phyloP scores from a whole-genome alignment of 2,888 invertebrate genomes.

The Meiosimyza decipiens region DNA sequence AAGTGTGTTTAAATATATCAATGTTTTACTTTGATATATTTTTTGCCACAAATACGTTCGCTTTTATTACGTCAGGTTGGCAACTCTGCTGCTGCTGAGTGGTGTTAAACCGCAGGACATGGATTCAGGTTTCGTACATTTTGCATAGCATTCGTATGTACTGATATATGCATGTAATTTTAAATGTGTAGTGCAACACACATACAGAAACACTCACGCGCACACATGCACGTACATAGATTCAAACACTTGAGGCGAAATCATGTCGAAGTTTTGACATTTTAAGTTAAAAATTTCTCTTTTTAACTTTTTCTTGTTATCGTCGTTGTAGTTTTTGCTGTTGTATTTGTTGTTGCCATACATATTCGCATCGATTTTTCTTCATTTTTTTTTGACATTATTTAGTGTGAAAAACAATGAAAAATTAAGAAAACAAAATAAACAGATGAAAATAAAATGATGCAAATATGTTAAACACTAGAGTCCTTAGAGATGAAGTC shows the following conservation, averaged over 20 bases:
- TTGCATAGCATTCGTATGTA: constrained; percentile 32
- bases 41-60: background rate
- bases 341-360: background rate
- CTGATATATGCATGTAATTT: constrained; percentile 38
- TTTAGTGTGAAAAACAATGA: too few relatives aligned
- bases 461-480: constrained; percentile 4
- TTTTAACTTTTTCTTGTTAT: background rate
- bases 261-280: constrained; percentile 34
- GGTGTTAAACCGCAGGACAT: constrained; percentile 42
- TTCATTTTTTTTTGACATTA: background rate
- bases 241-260: constrained; percentile 8
- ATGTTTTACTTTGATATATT: background rate
- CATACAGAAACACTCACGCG: constrained; percentile 18
- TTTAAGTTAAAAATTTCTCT: constrained; percentile 26
- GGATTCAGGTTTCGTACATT: constrained; percentile 36
- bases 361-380: background rate
- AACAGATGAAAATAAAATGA: background rate
- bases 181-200: constrained; percentile 36
- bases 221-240: constrained; percentile 1
- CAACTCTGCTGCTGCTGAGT: constrained; percentile 16
- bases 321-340: background rate
- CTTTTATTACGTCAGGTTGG: constrained; percentile 16
- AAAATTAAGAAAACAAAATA: background rate
- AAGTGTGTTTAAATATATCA: background rate
- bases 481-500: background rate